A percentile compares a stretch with the other conserved stretches of the same genome.
Conservation (phyloP, 2,113 vertebrate species). For the Zingel zingel region DNA sequence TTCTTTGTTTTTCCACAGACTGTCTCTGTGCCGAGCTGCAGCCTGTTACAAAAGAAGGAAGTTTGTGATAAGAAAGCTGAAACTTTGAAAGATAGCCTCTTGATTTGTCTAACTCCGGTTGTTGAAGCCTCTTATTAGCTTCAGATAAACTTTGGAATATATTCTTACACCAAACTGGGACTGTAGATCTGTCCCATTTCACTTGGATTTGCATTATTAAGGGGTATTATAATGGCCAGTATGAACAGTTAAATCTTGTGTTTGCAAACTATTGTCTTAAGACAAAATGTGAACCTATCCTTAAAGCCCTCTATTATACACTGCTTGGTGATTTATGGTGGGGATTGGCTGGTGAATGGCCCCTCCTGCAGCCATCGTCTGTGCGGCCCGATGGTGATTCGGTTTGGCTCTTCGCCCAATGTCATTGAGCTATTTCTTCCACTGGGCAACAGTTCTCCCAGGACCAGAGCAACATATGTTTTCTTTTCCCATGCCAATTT, state of each 20-base stretch:
- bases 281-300: background rate
- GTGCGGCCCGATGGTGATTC: slow-evolving; percentile 17
- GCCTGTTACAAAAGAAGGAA: background rate
- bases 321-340: slow-evolving; percentile 32
- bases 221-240: background rate
- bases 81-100: background rate
- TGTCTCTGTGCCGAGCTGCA: background rate
- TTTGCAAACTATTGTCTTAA: background rate
- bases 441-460: slow-evolving; percentile 47
- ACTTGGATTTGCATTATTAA: background rate
- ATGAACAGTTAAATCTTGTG: background rate
- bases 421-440: slow-evolving; percentile 56
- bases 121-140: background rate
- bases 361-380: slow-evolving; percentile 21
- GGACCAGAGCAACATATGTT: slow-evolving; percentile 57
- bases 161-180: background rate
- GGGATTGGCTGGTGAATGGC: slow-evolving; percentile 12
- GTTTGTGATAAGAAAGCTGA: background rate
- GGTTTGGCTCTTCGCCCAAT: slow-evolving; percentile 38
- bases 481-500: slow-evolving; percentile 52
- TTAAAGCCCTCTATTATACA: slow-evolving; percentile 11
- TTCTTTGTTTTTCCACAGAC: background rate
- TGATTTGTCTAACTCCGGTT: background rate
- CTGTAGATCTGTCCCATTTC: background rate
- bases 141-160: background rate